These are phyloP conservation scores for Tachina fera DNA, from an alignment of 2,888 invertebrate genomes.

Conservation along the genomic window DNA sequence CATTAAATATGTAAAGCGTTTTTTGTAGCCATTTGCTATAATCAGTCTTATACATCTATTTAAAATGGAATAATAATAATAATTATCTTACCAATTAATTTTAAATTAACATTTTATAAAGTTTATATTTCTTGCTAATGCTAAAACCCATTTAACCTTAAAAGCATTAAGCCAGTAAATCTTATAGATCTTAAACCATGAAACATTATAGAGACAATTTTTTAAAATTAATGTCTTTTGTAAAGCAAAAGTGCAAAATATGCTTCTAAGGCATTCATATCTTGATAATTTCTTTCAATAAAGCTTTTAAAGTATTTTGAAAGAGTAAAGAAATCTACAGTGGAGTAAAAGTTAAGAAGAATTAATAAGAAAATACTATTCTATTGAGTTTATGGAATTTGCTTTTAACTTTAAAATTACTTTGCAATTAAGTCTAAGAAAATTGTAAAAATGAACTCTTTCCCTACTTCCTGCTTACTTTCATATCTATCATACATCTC, in stretches of 20 bases:
- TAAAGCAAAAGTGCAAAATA: constrained; percentile 35
- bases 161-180: constrained; percentile 43
- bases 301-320: constrained; percentile 13
- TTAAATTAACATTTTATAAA: too few relatives aligned
- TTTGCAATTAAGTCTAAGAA: too few relatives aligned
- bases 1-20: too few relatives aligned
- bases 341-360: background rate
- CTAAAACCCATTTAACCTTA: constrained; percentile 61
- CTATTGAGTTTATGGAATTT: too few relatives aligned
- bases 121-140: background rate
- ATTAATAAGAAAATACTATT: background rate
- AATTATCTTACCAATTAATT: too few relatives aligned
- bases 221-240: constrained; percentile 54
- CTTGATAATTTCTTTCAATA: constrained; percentile 41
- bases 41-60: too few relatives aligned
- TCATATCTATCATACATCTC: background rate
- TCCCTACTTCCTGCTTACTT: background rate
- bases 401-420: too few relatives aligned
- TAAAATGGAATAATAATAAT: too few relatives aligned
- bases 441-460: too few relatives aligned
- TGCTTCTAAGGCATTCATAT: constrained; percentile 15
- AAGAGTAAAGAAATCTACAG: constrained; percentile 11
- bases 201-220: constrained; percentile 54
- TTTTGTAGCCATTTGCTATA: too few relatives aligned
- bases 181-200: constrained; percentile 42